A percentile compares a stretch with the other conserved stretches of the same genome.
Evolutionary conservation across 2,797 vertebrate species (phyloP).

Genomic region (Protosalanx chinensis): DNA sequence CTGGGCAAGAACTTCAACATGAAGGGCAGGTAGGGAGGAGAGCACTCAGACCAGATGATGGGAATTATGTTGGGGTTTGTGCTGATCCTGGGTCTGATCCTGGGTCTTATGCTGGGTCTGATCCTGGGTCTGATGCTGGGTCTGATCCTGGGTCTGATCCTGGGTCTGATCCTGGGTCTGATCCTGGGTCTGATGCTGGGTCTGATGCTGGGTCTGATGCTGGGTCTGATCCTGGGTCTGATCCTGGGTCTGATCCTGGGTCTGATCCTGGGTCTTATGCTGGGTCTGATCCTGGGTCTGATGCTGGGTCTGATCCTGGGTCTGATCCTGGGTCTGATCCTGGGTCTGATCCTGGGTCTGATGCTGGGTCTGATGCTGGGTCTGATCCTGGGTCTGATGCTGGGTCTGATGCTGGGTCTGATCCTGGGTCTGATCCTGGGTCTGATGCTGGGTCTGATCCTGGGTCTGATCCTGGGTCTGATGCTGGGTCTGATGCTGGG

Average conservation of each 20-base stretch:
- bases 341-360: too few relatives aligned
- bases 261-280: slow-evolving; percentile 10
- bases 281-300: not conserved
- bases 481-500: not conserved
- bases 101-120: not conserved
- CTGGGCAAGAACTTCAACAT: slow-evolving; percentile 91
- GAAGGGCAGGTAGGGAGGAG: slow-evolving; percentile 81
- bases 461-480: too few relatives aligned
- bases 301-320: not conserved
- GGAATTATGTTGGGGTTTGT: not conserved
- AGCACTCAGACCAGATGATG: not conserved
- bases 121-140: not conserved
- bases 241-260: slow-evolving; percentile 1
- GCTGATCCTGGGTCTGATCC: slow-evolving; percentile 25
- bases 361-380: not conserved
- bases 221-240: not conserved
- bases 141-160: not conserved
- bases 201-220: not conserved
- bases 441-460: not conserved
- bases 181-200: not conserved
- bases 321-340: not conserved
- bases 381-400: slow-evolving; percentile 12
- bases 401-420: not conserved
- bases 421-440: not conserved
- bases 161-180: too few relatives aligned